Evolutionary conservation across 1,140 invertebrate species (phyloP), one percentile per base, ranked within the genome.

Genomic region (Drosophila littoralis): DNA sequence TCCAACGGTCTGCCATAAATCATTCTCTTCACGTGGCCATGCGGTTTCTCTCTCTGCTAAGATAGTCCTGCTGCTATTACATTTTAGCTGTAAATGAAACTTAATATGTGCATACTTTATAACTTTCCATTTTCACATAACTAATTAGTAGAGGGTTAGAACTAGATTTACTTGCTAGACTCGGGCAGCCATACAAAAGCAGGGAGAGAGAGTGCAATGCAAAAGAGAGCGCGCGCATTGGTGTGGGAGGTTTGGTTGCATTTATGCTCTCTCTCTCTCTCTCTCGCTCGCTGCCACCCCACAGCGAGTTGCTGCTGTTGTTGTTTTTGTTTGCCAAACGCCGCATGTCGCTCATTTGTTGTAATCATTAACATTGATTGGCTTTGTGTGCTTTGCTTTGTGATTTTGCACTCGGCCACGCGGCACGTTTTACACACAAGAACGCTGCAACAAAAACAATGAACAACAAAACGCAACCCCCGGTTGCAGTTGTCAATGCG

Each of bases 331-430:
- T 73, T 52, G 46, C 17, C 63, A 66, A 58, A 52, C 54, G 70
- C 61, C 55, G 63, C 63, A 66, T 73, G 70, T 45, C 70, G 48
- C 38, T 45, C 67, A 71, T 75, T 75, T 75, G 67, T 70, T 58
- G 57, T 51, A 71, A 75, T 70, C 73, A 64, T 75, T 64, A 65
- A 71, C 58, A 75, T 71, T 75, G 72, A 75, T 75, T 75, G 58
- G 58, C 66, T 71, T 68, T 75, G 72, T 70, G 35, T 64, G 59
- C 50, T 63, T 60, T 74, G 65, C 66, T 60, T 75, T 75, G 72
- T 75, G 65, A 69, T 75, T 75, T 61, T 61, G 65, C 65, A 68
- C 66, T 61, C 55, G 57, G 72, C 36, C 72, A 75, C 72, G 72
- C 65, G 65, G 57, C 66, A 12, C 48, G 52, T 54, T 46, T 33